Evolutionary conservation across 2,888 invertebrate genomes (phyloP), one percentile per base, ranked within the genome.

Genomic region (Ochropacha duplaris): DNA sequence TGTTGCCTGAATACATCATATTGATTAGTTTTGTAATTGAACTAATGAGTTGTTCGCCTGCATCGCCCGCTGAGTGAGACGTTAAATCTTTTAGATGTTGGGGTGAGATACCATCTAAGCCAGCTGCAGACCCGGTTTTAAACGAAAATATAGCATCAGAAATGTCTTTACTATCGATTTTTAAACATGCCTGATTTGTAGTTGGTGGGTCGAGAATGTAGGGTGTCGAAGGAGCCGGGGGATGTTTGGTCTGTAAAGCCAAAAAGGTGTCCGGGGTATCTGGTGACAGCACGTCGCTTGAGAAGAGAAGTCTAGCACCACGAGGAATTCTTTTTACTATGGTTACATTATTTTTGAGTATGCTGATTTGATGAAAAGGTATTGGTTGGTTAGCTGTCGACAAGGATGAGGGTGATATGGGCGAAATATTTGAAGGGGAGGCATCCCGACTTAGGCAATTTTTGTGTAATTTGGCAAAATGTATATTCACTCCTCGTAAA

Each of bases 401-500:
- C 57, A 57, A 54, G 44, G 54, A 54, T 55, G 49, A 49, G 49
- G 49, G 55, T 49, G 26, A 24, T 55, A 56, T 56, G 50, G 50
- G 49, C 28, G 49, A n/a, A 34, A 56, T 50, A 52, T 57, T 52
- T 57, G 26, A 57, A 24, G 57, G 57, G 36, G 57, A 57, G 54
- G 31, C 49, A 54, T 49, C 49, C 54, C 54, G 57, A 50, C 57
- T 57, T 54, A 54, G 54, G 54, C 57, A 57, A 54, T 54, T 56
- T 36, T 50, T 50, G 31, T 55, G 58, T 55, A 52, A 51, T 58
- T 58, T 58, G 55, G 58, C 51, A 49, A 54, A 56, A 54, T 59
- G 59, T 56, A 59, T 56, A 54, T 59, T 59, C 54, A 59, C 49
- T 56, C 59, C 59, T 59, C 56, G 56, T 56, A 56, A 49, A 56